Base-by-base conservation (phyloP, 2,888 invertebrate genomes). In the Protophormia terraenovae region DNA sequence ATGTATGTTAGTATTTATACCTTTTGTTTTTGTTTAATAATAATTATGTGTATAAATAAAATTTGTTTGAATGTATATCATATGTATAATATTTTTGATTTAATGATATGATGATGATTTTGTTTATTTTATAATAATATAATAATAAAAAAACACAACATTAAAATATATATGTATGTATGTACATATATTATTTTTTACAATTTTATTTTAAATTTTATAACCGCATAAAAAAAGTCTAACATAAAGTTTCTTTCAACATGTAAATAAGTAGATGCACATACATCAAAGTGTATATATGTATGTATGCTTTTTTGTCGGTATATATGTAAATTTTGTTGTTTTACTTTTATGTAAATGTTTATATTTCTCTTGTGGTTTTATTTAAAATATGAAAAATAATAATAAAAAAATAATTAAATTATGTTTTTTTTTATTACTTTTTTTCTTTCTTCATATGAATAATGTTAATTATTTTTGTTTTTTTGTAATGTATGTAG, bases 61-160 rank as follows among this genome's bases (percentile, higher is more conserved):
- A 22, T 67, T 67, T 55, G 35, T 45, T 24, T 7, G 16, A 29
- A 10, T 53, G 73, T 73, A 22, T 73, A 12, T 5, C 8, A 27
- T 16, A 73, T 73, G 45, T 62, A 35, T 67, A 29, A 16, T 45
- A 67, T 41, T 41, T 41, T 29, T 41, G 7, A 29, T 60, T 58
- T 75, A 60, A 62, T 76, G 82, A 82, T 82, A 82, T 82, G 75
- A 71, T 71, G 62, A 76, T 82, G 81, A 75, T 76, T 82, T 76
- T 76, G n/a, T 55, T 29, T 14, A 53, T 14, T 29, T 78, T 29
- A 12, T 47, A 62, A 22, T 41, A 41, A 35, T 24, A 7, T 0
- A n/a, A 24, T 5, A 22, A 16, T 27, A 27, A 60, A 27, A 75
- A 47, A 82, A 69, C 24, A 35, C 32, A 60, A 77, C 29, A 67